These are phyloP conservation scores for Phocides pigmalion DNA, from an alignment of 1,140 invertebrate species.

Conservation along the genomic window DNA sequence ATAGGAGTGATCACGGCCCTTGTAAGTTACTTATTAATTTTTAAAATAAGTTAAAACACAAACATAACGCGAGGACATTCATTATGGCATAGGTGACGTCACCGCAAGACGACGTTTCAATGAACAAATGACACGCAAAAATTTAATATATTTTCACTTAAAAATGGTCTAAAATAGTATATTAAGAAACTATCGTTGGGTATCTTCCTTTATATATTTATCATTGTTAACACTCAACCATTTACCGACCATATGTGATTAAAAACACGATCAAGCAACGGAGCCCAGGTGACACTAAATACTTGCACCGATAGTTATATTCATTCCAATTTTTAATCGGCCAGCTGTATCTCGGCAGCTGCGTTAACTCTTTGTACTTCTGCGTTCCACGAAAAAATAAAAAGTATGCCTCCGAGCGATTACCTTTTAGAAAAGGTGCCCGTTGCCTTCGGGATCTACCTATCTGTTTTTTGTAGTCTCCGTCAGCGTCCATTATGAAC, in stretches of 20 bases:
- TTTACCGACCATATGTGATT: not conserved
- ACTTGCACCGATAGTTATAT: conserved; percentile 36
- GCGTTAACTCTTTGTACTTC: conserved; percentile 65
- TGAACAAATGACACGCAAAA: too few relatives aligned
- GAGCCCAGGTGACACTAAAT: conserved; percentile 53
- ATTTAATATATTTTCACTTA: too few relatives aligned
- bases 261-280: not conserved
- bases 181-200: too few relatives aligned
- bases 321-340: conserved; percentile 42
- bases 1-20: too few relatives aligned
- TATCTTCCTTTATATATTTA: too few relatives aligned
- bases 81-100: too few relatives aligned
- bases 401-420: conserved; percentile 62
- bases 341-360: conserved; percentile 72
- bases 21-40: too few relatives aligned
- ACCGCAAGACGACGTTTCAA: too few relatives aligned
- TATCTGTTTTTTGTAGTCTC: conserved; percentile 59
- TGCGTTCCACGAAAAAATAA: conserved; percentile 65
- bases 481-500: conserved; percentile 64
- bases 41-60: too few relatives aligned
- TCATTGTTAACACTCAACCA: too few relatives aligned
- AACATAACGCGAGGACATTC: too few relatives aligned
- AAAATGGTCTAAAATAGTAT: too few relatives aligned
- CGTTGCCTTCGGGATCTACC: conserved; percentile 61
- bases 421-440: conserved; percentile 75